These are phyloP conservation scores for Amblyornis subalaris DNA, from an alignment of 2,113 vertebrate genomes.

Conservation along the genomic window DNA sequence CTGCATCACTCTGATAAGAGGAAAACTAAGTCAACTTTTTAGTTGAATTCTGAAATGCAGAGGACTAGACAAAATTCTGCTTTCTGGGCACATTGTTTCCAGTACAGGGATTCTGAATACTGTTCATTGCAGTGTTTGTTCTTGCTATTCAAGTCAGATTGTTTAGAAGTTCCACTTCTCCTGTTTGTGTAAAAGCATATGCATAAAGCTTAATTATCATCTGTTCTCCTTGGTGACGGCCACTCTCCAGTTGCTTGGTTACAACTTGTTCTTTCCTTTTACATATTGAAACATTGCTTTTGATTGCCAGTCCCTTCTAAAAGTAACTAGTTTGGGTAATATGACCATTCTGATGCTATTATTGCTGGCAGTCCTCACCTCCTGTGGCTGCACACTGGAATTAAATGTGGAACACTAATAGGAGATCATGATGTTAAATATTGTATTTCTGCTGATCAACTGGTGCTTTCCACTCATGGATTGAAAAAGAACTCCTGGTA, in stretches of 20 bases:
- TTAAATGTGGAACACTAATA: not conserved
- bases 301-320: not conserved
- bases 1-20: not conserved
- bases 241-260: constrained; percentile 53
- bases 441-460: not conserved
- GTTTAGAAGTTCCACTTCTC: constrained; percentile 24
- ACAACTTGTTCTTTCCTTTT: constrained; percentile 26
- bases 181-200: constrained; percentile 57
- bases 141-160: not conserved
- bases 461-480: not conserved
- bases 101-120: not conserved
- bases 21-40: not conserved
- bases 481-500: not conserved
- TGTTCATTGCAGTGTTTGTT: not conserved
- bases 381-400: not conserved
- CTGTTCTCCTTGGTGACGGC: constrained; percentile 46
- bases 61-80: not conserved
- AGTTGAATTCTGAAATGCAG: not conserved
- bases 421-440: not conserved
- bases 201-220: constrained; percentile 47
- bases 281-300: not conserved
- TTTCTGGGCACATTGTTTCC: not conserved
- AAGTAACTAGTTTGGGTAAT: not conserved
- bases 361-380: not conserved
- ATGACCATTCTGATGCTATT: not conserved